A percentile compares a stretch with the other conserved stretches of the same genome.
Evolutionary conservation across 2,888 invertebrate genomes (phyloP).

Genomic region (Melinopterus prodromus): DNA sequence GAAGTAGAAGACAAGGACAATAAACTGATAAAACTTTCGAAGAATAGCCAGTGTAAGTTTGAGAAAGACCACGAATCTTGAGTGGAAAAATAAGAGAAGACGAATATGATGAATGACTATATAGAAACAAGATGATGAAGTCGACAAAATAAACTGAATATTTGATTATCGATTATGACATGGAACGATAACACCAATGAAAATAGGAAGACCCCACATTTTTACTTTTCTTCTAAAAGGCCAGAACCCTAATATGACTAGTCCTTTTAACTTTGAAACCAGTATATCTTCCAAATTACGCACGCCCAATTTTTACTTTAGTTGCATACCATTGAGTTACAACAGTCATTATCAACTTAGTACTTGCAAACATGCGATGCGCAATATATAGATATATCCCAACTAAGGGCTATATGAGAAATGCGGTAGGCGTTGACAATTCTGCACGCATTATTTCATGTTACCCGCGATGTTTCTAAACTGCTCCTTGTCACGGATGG

Average conservation of each 20-base stretch:
- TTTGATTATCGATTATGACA: too few species aligned
- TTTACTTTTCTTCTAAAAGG: neutral
- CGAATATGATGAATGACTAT: too few species aligned
- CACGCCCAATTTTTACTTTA: neutral
- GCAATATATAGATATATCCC: neutral
- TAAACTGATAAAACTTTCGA: too few species aligned
- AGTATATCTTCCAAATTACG: neutral
- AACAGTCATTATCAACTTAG: neutral
- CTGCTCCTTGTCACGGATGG: conserved; percentile 14
- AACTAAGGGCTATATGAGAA: conserved; percentile 40
- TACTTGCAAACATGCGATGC: conserved; percentile 17
- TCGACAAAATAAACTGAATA: too few species aligned
- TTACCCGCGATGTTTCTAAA: conserved; percentile 22
- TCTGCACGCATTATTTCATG: conserved; percentile 56
- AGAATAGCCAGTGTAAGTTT: too few species aligned
- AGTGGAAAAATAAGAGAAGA: too few species aligned
- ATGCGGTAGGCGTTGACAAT: conserved; percentile 59
- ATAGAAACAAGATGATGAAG: too few species aligned
- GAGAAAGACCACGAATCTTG: too few species aligned
- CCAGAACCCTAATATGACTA: neutral
- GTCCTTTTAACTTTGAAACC: neutral
- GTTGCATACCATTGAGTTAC: neutral
- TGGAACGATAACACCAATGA: too few species aligned
- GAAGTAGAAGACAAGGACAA: too few species aligned
- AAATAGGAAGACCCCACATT: neutral